Conservation (phyloP, 30 jellyfish, hydroid and myxozoan species). For the Aurelia aurita region DNA sequence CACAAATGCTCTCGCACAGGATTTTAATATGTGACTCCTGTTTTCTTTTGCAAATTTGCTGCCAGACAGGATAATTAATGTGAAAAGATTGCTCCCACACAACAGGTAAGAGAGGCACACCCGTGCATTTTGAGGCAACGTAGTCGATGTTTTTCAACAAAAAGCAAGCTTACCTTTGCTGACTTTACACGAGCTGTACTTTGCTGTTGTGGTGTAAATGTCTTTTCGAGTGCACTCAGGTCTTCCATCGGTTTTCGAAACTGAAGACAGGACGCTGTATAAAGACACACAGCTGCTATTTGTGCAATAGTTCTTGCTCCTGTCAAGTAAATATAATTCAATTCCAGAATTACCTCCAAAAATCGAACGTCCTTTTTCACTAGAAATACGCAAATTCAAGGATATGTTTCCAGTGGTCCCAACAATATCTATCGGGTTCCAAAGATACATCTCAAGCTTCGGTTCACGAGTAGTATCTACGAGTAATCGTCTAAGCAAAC, state of each 20-base stretch:
- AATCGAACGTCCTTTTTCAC: not conserved
- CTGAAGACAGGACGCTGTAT: not conserved
- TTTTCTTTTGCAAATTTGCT: too few relatives aligned
- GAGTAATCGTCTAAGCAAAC: constrained; percentile 28
- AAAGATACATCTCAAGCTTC: constrained; percentile 14
- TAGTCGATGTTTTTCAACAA: too few relatives aligned
- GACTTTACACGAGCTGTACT: constrained; percentile 17
- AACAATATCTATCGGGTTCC: constrained; percentile 37
- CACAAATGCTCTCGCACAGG: too few relatives aligned
- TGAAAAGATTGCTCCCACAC: too few relatives aligned
- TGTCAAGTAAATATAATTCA: constrained; percentile 12
- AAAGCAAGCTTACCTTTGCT: too few relatives aligned
- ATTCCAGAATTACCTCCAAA: not conserved
- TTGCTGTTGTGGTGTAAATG: constrained; percentile 1
- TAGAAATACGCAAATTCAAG: not conserved
- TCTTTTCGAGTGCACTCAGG: constrained; percentile 59
- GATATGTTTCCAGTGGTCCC: constrained; percentile 39
- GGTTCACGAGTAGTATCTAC: constrained; percentile 32
- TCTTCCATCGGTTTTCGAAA: not conserved
- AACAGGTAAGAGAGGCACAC: too few relatives aligned
- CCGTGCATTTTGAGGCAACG: too few relatives aligned
- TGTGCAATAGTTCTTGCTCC: constrained; percentile 39
- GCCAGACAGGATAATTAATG: too few relatives aligned
- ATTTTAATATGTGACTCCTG: too few relatives aligned
- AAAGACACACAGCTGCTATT: constrained; percentile 27